A percentile compares a stretch with the other conserved stretches of the same genome.
Evolutionary conservation across 1,140 invertebrate species (phyloP).

Genomic region (Andrena cerasifolii): DNA sequence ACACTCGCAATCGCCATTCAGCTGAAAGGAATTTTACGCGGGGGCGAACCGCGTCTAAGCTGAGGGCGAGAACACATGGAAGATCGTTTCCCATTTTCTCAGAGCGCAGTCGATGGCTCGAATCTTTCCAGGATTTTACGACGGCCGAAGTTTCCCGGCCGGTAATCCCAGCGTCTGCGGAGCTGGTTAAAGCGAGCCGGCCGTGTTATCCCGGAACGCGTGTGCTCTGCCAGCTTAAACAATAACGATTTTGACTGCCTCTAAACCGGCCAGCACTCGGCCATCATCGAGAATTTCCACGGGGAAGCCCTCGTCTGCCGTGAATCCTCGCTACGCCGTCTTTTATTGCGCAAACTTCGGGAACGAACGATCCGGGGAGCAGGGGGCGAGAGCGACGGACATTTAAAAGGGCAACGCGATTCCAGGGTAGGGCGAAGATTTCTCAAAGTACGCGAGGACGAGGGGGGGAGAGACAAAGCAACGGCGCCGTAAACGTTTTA

Average conservation of each 20-base stretch:
- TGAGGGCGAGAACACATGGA: background rate
- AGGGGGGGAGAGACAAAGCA: constrained; percentile 38
- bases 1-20: too few species aligned
- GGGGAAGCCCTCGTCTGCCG: too few species aligned
- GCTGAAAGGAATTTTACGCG: background rate
- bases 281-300: too few species aligned
- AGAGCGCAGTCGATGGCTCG: background rate
- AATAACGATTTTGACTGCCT: background rate
- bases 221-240: constrained; percentile 1
- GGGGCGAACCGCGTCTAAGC: background rate
- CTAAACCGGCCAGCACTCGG: background rate
- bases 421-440: too few species aligned
- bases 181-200: background rate
- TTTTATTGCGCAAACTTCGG: background rate
- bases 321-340: background rate
- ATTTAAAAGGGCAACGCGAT: too few species aligned
- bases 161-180: background rate
- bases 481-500: constrained; percentile 66
- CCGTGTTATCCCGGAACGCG: background rate
- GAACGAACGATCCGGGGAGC: constrained; percentile 24
- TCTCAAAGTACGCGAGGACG: too few species aligned
- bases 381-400: background rate
- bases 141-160: background rate
- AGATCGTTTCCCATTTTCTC: background rate
- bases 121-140: constrained; percentile 23